phyloP scores from a whole-genome alignment of 1,140 invertebrate species.

The Araneus ventricosus region DNA sequence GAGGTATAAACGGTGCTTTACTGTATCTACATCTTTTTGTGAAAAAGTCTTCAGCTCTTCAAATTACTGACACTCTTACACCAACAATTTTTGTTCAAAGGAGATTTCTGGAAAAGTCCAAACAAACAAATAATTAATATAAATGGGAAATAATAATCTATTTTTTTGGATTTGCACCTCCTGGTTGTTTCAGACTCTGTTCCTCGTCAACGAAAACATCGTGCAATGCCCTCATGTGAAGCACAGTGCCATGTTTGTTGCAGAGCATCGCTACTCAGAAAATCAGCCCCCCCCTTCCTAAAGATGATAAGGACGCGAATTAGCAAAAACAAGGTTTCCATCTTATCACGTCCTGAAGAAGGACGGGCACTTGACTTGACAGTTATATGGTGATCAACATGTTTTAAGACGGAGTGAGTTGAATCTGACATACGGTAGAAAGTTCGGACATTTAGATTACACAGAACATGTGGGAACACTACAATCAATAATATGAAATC shows the following conservation, averaged over 20 bases:
- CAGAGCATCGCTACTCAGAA: background rate
- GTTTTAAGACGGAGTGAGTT: too few species aligned
- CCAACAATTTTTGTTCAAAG: background rate
- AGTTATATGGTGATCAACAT: too few species aligned
- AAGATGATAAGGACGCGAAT: background rate
- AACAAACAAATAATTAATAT: background rate
- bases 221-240: too few species aligned
- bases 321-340: background rate
- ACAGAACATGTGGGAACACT: too few species aligned
- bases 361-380: too few species aligned
- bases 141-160: background rate
- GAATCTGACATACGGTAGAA: too few species aligned
- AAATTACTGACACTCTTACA: background rate
- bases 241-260: background rate
- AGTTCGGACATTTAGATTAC: too few species aligned
- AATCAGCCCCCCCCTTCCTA: background rate
- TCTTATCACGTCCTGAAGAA: background rate
- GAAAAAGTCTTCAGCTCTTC: too few species aligned
- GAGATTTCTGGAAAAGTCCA: background rate
- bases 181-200: background rate
- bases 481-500: too few species aligned
- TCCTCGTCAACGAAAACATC: background rate
- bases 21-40: too few species aligned
- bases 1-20: too few species aligned
- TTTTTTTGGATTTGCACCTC: too few species aligned